Evolutionary conservation across 2,888 invertebrate genomes (phyloP).

Genomic region (Eristalinus sepulchralis): DNA sequence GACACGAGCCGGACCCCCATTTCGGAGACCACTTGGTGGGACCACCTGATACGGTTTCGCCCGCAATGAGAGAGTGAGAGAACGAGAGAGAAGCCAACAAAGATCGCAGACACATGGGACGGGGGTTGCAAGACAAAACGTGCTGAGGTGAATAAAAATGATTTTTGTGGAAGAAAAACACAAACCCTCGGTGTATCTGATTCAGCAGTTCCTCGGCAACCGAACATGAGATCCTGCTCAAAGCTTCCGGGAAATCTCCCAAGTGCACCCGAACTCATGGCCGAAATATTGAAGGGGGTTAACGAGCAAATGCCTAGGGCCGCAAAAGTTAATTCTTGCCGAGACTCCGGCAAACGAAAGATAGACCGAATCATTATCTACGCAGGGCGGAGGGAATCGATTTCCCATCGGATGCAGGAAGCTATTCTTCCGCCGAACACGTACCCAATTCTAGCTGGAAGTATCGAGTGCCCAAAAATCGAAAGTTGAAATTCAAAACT

Average conservation of each 20-base stretch:
- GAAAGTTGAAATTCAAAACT: not conserved
- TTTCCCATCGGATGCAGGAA: not conserved
- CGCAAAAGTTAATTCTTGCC: not conserved
- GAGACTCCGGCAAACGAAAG: not conserved
- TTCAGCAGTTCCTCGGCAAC: not conserved
- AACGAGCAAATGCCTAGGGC: not conserved
- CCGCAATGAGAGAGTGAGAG: too few species aligned
- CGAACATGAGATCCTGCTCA: not conserved
- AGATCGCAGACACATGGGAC: not conserved
- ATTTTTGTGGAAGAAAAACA: not conserved
- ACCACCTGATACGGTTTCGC: too few species aligned
- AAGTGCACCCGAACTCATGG: not conserved
- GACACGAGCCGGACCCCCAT: too few species aligned
- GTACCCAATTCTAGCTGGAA: not conserved
- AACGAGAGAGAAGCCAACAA: too few species aligned
- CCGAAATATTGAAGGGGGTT: not conserved
- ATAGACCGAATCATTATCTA: not conserved
- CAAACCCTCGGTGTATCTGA: not conserved
- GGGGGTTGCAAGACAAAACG: not conserved
- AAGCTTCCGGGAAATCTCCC: not conserved
- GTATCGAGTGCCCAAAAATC: not conserved
- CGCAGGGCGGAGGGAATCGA: not conserved
- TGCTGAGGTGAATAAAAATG: constrained; percentile 5
- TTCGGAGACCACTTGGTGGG: too few species aligned
- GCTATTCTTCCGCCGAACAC: not conserved